Conservation (phyloP, 2,888 invertebrate species). For the Seira sanloemensis region DNA sequence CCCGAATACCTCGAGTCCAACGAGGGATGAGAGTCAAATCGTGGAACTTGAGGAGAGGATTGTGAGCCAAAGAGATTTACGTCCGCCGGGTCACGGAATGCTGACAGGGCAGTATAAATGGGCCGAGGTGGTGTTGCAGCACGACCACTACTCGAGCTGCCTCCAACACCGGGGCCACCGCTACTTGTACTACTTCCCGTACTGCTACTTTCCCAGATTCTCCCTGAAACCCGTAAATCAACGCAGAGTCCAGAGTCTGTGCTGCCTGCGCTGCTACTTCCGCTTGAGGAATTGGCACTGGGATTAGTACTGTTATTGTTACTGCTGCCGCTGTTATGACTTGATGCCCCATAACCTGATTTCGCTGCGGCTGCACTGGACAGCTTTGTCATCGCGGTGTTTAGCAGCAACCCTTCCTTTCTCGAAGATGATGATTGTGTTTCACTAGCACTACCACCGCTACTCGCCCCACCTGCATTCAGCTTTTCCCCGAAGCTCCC, state of each 20-base stretch:
- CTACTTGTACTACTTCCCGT: conserved; percentile 33
- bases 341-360: conserved; percentile 54
- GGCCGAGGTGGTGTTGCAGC: conserved; percentile 71
- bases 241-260: conserved; percentile 70
- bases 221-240: conserved; percentile 74
- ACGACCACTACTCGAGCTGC: conserved; percentile 42
- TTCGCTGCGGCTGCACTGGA: conserved; percentile 37
- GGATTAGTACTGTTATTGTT: conserved; percentile 50
- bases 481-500: conserved; percentile 58
- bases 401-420: conserved; percentile 54
- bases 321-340: conserved; percentile 37
- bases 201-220: conserved; percentile 71
- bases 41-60: conserved; percentile 67
- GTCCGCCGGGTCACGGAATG: conserved; percentile 74
- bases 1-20: conserved; percentile 47
- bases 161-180: conserved; percentile 29
- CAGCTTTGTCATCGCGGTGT: conserved; percentile 64
- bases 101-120: conserved; percentile 73
- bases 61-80: conserved; percentile 73
- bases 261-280: conserved; percentile 33
- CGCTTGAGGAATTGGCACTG: conserved; percentile 50
- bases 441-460: conserved; percentile 42
- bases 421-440: conserved; percentile 56
- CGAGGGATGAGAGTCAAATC: conserved; percentile 58
- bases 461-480: conserved; percentile 48